Percentiles rank a stretch among this genome's conserved stretches.
phyloP scores from a whole-genome alignment of 2,113 vertebrate genomes.

The Macquaria ambigua region DNA sequence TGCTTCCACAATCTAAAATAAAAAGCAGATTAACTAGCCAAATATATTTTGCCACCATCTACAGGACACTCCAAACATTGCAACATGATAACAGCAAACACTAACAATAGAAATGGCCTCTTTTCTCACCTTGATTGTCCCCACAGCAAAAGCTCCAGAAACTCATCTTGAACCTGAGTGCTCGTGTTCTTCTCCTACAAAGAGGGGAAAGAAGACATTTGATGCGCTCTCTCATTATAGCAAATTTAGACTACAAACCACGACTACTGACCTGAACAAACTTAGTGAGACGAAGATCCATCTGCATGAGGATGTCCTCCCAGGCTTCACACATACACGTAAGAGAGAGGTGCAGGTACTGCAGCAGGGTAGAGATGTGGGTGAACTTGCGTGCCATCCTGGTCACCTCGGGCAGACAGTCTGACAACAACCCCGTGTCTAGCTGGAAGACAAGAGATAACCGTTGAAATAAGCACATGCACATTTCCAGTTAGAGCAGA shows the following conservation, averaged over 20 bases:
- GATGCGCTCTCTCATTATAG: not conserved
- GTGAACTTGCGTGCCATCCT: slow-evolving; percentile 98
- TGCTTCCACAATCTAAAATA: not conserved
- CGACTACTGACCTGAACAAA: slow-evolving; percentile 92
- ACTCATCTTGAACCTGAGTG: slow-evolving; percentile 98
- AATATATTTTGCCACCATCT: slow-evolving; percentile 39
- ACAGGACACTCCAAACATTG: slow-evolving; percentile 28
- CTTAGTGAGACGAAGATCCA: slow-evolving; percentile 97
- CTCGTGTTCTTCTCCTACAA: slow-evolving; percentile 95
- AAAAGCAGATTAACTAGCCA: not conserved
- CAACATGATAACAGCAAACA: not conserved
- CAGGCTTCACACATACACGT: slow-evolving; percentile 98
- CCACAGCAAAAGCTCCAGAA: slow-evolving; percentile 96
- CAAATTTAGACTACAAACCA: not conserved
- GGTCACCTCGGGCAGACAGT: slow-evolving; percentile 95
- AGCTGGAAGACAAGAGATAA: slow-evolving; percentile 82
- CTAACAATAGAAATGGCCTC: accelerated
- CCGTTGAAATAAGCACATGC: not conserved
- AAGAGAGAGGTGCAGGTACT: slow-evolving; percentile 96
- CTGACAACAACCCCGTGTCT: slow-evolving; percentile 93
- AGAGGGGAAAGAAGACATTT: not conserved
- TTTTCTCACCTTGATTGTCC: slow-evolving; percentile 93
- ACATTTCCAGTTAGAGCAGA: not conserved
- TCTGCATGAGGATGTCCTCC: slow-evolving; percentile 99
- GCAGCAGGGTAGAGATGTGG: slow-evolving; percentile 96